A percentile compares a stretch with the other conserved stretches of the same genome.
These are phyloP conservation scores for Paedocypris sp. DNA, from an alignment of 2,113 vertebrate genomes.

Conservation along the genomic window DNA sequence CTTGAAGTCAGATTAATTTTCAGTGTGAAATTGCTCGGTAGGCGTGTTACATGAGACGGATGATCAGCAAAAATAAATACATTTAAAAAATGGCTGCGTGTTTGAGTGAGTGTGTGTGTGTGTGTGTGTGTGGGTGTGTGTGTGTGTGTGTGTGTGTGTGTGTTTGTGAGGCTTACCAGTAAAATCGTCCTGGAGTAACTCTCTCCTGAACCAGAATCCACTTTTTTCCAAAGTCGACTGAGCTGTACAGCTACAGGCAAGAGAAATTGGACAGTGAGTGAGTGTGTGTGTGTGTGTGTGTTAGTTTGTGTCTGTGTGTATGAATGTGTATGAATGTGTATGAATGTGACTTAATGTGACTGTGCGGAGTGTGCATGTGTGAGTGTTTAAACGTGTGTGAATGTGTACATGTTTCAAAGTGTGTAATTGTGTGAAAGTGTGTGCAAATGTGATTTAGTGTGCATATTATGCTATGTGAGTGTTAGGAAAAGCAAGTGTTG, in stretches of 20 bases:
- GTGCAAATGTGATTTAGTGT: background rate
- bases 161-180: slow-evolving; percentile 69
- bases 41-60: slow-evolving; percentile 16
- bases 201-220: slow-evolving; percentile 88
- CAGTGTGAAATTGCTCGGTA: slow-evolving; percentile 21
- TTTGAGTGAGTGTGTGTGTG: background rate
- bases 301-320: background rate
- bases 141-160: background rate
- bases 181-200: slow-evolving; percentile 90
- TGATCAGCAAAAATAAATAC: background rate
- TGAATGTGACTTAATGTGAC: background rate
- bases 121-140: background rate
- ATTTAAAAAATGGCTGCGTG: background rate
- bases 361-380: background rate
- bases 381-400: background rate
- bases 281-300: background rate
- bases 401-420: too few species aligned
- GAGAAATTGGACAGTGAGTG: too few species aligned
- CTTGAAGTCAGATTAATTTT: slow-evolving; percentile 26
- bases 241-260: slow-evolving; percentile 79
- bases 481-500: too few species aligned
- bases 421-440: background rate
- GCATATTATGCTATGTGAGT: too few species aligned
- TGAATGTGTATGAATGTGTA: background rate
- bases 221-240: slow-evolving; percentile 86